phyloP scores from a whole-genome alignment of 2,113 vertebrate genomes.

The Epinephelus cyanopodus region DNA sequence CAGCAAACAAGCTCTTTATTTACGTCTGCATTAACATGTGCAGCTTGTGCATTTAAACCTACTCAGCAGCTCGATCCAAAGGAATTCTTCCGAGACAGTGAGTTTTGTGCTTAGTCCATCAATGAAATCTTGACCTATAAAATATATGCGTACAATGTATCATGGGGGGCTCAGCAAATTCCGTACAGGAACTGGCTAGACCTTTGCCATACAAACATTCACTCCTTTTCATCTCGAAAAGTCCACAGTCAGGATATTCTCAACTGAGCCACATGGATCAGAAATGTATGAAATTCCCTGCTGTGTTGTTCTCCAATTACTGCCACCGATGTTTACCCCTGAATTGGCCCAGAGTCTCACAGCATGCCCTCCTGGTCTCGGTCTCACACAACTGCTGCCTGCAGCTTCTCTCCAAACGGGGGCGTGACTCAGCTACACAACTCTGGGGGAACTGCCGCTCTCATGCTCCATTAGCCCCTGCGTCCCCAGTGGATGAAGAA shows the following conservation, averaged over 20 bases:
- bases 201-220: constrained; percentile 24
- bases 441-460: constrained; percentile 74
- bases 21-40: background rate
- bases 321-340: constrained; percentile 73
- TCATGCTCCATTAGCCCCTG: constrained; percentile 79
- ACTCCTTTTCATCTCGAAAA: constrained; percentile 34
- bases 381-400: constrained; percentile 56
- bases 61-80: background rate
- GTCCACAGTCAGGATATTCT: constrained; percentile 47
- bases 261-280: constrained; percentile 43
- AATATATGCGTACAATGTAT: constrained; percentile 23
- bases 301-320: constrained; percentile 78
- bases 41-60: background rate
- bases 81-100: background rate
- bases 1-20: constrained; percentile 29
- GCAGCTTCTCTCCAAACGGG: constrained; percentile 65
- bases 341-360: constrained; percentile 65
- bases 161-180: constrained; percentile 14
- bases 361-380: constrained; percentile 59
- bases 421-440: constrained; percentile 72
- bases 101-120: constrained; percentile 34
- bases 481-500: constrained; percentile 77
- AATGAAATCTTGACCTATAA: constrained; percentile 39
- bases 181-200: constrained; percentile 9
- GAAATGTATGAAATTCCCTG: constrained; percentile 70